Base-by-base conservation (phyloP, 2,888 invertebrate genomes). In the Ophion ventricosus region DNA sequence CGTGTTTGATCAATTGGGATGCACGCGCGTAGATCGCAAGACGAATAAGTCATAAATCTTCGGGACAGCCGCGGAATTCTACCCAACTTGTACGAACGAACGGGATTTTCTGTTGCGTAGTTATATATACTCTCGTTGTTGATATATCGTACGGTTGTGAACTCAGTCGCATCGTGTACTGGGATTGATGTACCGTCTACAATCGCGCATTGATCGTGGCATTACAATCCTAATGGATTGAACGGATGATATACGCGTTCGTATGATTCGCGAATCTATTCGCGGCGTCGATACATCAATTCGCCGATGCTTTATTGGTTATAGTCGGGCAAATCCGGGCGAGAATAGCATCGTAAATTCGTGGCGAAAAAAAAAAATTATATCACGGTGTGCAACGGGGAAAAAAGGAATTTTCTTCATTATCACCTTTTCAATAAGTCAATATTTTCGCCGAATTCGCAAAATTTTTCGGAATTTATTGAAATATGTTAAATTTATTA, bases 181-280 rank as follows among this genome's bases (percentile, higher is more conserved):
- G 73, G 82, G 86, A 88, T 86, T 91, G 90, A 92, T 91, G 82
- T 90, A 89, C 86, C 56, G 57, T 76, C 57, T 69, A 69, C 29
- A 25, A n/a, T 83, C 86, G 75, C 87, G 83, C 85, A 64, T 87
- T 43, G 40, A 74, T 83, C 83, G 86, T 84, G 49, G 82, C 83
- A 87, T 87, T 88, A 87, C 88, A 29, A 35, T 49, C 49, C 80
- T 92, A 92, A 92, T 92, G 92, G 91, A 92, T 92, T 92, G 89
- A 91, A 90, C 86, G 80, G 87, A 88, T 92, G 91, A 92, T 91
- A 85, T 87, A 92, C 90, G 89, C 76, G 77, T 81, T 85, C 86
- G 88, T 86, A 86, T 84, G 87, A 87, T 91, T 88, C 83, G 79
- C 82, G 84, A 61, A 79, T 87, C 88, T 91, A 91, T 90, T 91